Conservation (phyloP, 2,113 vertebrate genomes). For the Montifringilla adamsi region DNA sequence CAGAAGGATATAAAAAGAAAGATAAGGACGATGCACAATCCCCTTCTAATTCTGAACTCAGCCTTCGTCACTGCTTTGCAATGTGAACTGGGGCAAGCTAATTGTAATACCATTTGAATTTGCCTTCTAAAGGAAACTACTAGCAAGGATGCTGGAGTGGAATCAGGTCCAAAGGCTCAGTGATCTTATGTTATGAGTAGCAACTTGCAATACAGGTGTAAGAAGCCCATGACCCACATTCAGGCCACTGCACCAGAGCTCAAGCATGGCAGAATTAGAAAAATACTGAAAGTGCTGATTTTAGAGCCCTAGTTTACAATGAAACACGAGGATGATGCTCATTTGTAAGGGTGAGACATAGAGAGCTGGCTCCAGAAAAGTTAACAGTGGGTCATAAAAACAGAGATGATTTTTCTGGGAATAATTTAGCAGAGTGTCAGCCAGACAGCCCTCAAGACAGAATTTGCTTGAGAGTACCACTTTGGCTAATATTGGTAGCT, state of each 20-base stretch:
- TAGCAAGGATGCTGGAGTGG: not conserved
- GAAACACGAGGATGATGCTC: not conserved
- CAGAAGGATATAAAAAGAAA: conserved; percentile 14
- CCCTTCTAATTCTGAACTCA: conserved; percentile 17
- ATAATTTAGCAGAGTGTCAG: not conserved
- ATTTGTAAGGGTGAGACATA: not conserved
- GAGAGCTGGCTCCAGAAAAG: not conserved
- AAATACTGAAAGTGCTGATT: not conserved
- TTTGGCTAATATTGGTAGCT: not conserved
- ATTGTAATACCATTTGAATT: not conserved
- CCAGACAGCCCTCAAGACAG: not conserved
- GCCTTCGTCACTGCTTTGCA: not conserved
- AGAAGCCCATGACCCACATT: not conserved
- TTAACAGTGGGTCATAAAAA: not conserved
- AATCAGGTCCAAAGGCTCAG: not conserved
- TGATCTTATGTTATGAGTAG: not conserved
- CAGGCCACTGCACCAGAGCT: accelerated
- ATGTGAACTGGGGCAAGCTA: not conserved
- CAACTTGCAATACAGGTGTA: not conserved
- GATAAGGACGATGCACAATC: not conserved
- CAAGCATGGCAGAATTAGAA: not conserved
- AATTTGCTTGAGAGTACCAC: not conserved
- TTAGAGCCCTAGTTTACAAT: not conserved
- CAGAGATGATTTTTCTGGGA: not conserved
- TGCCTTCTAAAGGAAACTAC: not conserved